phyloP scores from a whole-genome alignment of 2,888 invertebrate genomes.

The Sarcophaga subvicina region DNA sequence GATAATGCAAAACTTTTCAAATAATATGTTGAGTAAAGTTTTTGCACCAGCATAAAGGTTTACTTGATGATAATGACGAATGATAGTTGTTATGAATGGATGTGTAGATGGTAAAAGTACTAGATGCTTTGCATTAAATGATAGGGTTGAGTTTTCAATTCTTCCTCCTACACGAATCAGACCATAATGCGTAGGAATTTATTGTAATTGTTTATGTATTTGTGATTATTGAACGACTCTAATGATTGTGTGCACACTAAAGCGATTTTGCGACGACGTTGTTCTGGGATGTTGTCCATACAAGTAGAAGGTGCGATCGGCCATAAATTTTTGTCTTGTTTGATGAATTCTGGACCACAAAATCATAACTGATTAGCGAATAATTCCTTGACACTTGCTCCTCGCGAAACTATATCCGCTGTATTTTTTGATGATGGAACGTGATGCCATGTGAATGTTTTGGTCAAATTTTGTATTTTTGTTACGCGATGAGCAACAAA shows the following conservation, averaged over 20 bases:
- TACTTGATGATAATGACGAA: background rate
- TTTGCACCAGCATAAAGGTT: constrained; percentile 14
- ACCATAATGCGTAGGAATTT: constrained; percentile 8
- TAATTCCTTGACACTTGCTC: background rate
- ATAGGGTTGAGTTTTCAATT: background rate
- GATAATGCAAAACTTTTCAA: too few species aligned
- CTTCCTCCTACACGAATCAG: constrained; percentile 13
- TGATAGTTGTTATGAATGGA: constrained; percentile 22
- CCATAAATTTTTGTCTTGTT: background rate
- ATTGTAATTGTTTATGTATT: constrained; percentile 10
- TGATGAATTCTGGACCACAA: background rate
- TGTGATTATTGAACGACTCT: constrained; percentile 3
- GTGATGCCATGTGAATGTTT: background rate
- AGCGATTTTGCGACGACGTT: background rate
- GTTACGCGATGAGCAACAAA: constrained; percentile 30
- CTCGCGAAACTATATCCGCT: constrained; percentile 33
- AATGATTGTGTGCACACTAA: background rate
- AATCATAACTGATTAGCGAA: constrained; percentile 28
- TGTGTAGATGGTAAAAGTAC: constrained; percentile 7
- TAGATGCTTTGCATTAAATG: constrained; percentile 16
- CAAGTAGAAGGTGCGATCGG: background rate
- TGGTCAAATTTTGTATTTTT: constrained; percentile 21
- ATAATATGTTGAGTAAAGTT: background rate
- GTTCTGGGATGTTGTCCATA: background rate
- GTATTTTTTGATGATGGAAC: constrained; percentile 22